A percentile compares a stretch with the other conserved stretches of the same genome.
phyloP scores from a whole-genome alignment of 2,888 invertebrate genomes.

The Holacanthella duospinosa region DNA sequence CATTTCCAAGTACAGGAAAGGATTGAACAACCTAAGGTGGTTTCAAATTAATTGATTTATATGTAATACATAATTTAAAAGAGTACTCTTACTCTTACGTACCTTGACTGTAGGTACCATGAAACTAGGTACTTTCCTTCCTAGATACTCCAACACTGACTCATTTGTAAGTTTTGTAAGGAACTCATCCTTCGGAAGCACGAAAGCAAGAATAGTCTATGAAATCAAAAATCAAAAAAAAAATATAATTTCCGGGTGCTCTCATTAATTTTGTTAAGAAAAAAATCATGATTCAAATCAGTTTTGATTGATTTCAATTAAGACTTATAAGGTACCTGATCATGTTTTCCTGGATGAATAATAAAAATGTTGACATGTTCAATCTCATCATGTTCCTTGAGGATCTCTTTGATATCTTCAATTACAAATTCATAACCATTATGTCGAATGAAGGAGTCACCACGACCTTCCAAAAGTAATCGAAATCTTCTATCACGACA shows the following conservation, averaged over 20 bases:
- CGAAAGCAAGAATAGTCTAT: constrained; percentile 9
- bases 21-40: constrained; percentile 49
- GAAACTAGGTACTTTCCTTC: constrained; percentile 13
- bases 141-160: constrained; percentile 8
- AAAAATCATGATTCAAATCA: not conserved
- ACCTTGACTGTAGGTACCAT: constrained; percentile 36
- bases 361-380: constrained; percentile 69
- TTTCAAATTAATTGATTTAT: too few relatives aligned
- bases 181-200: constrained; percentile 5
- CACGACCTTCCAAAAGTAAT: constrained; percentile 22
- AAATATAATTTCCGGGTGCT: not conserved
- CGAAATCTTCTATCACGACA: constrained; percentile 14
- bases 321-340: constrained; percentile 42
- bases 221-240: not conserved
- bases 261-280: not conserved
- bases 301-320: not conserved
- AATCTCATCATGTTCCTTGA: constrained; percentile 44
- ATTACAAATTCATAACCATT: constrained; percentile 77
- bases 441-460: constrained; percentile 58
- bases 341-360: constrained; percentile 57
- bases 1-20: constrained; percentile 73
- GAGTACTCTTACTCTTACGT: too few relatives aligned
- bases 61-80: too few relatives aligned
- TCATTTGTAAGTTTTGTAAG: constrained; percentile 10
- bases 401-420: constrained; percentile 67